These are phyloP conservation scores for Antigone vipio DNA, from an alignment of 2,113 vertebrate genomes.

Conservation along the genomic window DNA sequence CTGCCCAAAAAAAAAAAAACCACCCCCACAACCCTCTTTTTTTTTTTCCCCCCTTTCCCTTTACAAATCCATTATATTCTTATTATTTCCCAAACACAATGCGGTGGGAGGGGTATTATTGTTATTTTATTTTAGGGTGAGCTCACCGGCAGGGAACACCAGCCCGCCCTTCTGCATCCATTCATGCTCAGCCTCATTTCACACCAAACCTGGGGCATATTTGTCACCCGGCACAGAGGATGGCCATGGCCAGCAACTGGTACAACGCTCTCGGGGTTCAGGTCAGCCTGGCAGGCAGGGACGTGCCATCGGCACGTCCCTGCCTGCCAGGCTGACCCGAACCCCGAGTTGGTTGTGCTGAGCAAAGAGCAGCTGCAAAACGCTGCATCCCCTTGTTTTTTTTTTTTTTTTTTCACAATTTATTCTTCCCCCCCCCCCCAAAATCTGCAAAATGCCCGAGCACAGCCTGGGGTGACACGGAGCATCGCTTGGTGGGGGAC, in stretches of 20 bases:
- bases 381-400: too few species aligned
- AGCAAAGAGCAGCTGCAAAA: background rate
- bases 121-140: rapidly evolving
- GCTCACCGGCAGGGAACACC: rapidly evolving
- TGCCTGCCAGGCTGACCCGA: background rate
- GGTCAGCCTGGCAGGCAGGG: background rate
- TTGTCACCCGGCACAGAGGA: background rate
- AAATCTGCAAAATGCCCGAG: background rate
- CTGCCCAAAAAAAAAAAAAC: background rate
- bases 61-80: rapidly evolving
- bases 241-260: rapidly evolving
- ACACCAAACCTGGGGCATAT: too few species aligned
- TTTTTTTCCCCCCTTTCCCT: too few species aligned
- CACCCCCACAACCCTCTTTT: too few species aligned
- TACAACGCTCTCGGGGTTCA: background rate
- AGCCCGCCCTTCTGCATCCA: too few species aligned
- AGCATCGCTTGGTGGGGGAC: background rate
- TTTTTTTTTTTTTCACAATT: too few species aligned
- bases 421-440: too few species aligned
- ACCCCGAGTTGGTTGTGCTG: rapidly evolving
- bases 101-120: rapidly evolving
- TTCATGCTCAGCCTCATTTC: background rate
- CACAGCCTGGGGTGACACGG: too few species aligned
- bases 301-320: too few species aligned
- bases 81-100: rapidly evolving